Conservation (phyloP, 2,797 vertebrate genomes). For the Bucorvus abyssinicus region DNA sequence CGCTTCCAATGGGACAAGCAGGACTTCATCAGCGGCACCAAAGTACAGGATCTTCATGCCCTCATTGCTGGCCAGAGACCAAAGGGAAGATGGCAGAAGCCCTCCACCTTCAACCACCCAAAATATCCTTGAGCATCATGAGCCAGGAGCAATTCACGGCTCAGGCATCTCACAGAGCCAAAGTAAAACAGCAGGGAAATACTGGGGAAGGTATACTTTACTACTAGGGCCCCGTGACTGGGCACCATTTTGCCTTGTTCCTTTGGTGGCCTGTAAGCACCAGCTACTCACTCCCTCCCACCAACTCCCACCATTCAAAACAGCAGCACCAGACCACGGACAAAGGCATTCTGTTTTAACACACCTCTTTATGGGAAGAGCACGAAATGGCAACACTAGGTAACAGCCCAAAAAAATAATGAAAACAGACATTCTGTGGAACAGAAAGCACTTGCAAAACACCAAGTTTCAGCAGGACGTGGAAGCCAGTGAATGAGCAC, state of each 20-base stretch:
- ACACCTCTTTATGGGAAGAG: background rate
- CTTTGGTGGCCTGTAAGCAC: background rate
- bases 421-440: background rate
- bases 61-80: rapidly evolving
- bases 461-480: background rate
- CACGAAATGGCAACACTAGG: background rate
- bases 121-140: background rate
- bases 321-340: rapidly evolving
- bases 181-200: background rate
- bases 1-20: rapidly evolving
- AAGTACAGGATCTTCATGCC: background rate
- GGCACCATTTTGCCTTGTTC: background rate
- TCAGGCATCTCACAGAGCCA: rapidly evolving
- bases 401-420: background rate
- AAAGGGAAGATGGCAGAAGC: rapidly evolving
- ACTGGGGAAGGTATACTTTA: background rate
- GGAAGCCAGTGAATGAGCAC: background rate
- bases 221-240: background rate
- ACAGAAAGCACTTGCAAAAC: background rate
- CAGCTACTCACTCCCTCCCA: rapidly evolving
- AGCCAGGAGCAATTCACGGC: background rate
- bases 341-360: constrained; percentile 31
- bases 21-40: rapidly evolving
- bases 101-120: background rate
- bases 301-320: background rate